phyloP scores from a whole-genome alignment of 1,140 invertebrate genomes.

The Anoplophora glabripennis region DNA sequence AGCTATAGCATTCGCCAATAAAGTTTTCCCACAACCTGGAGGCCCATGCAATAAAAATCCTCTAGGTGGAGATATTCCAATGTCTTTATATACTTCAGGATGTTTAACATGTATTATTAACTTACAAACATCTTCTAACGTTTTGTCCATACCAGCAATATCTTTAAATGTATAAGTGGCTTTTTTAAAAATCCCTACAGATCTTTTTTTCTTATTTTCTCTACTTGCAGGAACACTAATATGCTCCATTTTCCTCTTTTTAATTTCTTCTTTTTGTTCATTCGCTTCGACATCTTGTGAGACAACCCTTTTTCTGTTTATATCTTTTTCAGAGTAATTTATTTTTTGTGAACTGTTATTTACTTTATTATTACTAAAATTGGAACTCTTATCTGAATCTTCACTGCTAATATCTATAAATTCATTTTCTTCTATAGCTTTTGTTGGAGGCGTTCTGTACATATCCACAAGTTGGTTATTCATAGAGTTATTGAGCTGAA shows the following conservation, averaged over 20 bases:
- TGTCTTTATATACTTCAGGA: constrained; percentile 74
- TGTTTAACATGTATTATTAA: constrained; percentile 80
- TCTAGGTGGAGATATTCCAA: constrained; percentile 78
- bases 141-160: constrained; percentile 60
- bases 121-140: constrained; percentile 74
- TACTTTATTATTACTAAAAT: constrained; percentile 1
- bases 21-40: constrained; percentile 89
- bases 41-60: constrained; percentile 89
- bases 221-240: too few relatives aligned
- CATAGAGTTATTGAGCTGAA: constrained; percentile 26
- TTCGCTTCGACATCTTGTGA: too few relatives aligned
- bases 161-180: constrained; percentile 1
- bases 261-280: too few relatives aligned
- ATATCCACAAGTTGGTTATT: constrained; percentile 40
- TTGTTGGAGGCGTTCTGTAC: constrained; percentile 27
- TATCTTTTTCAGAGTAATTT: too few relatives aligned
- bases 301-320: too few relatives aligned
- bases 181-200: background rate
- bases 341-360: background rate
- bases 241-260: too few relatives aligned
- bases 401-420: constrained; percentile 48
- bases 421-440: constrained; percentile 42
- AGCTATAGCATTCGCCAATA: constrained; percentile 88
- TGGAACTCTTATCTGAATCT: constrained; percentile 23
- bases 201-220: constrained; percentile 7